Evolutionary conservation across 2,888 invertebrate genomes (phyloP), one percentile per base, ranked within the genome.

Genomic region (Chirona hameri): DNA sequence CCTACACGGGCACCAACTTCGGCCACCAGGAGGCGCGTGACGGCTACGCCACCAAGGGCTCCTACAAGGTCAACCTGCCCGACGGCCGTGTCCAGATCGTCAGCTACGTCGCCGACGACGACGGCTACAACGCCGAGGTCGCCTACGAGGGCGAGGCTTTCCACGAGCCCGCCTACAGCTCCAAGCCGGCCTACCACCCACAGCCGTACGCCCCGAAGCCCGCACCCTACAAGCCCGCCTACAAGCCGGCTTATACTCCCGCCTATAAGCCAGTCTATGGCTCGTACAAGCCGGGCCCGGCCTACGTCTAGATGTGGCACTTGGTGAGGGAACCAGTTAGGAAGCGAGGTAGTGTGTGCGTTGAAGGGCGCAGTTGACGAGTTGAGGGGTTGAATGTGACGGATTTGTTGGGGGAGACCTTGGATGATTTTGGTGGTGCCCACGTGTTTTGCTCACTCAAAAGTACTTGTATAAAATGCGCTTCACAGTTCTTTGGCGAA

Each of bases 231-330:
- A 97, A n/a, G n/a, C n/a, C n/a, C n/a, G n/a, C n/a, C n/a, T n/a
- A n/a, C n/a, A n/a, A 97, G 83, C 96, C 95, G 14, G 98, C 97
- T 81, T 95, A 96, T 48, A 95, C 92, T 86, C 97, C 93, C 12
- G 97, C 91, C 86, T 92, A 91, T 85, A 94, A 93, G 87, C 95
- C 94, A 87, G 92, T 91, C 0, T 97, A 96, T 88, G 97, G 94
- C 82, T 95, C 92, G 84, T 95, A 94, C 81, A 98, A 89, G 82
- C 96, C 94, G 88, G 97, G 97, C 0, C 98, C 95, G 0, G 97
- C 95, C 85, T 96, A 94, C 85, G 95, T 93, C 86, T 97, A 52
- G 52, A 52, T 18, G 52, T 52, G 52, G 39, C 39, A 7, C 39
- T 7, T 39, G 39, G 39, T 39, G 39, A 39, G 39, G 39, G 39